Percentiles rank a stretch among this genome's conserved stretches.
phyloP scores from a whole-genome alignment of 2,797 vertebrate species.

The Varecia variegata region DNA sequence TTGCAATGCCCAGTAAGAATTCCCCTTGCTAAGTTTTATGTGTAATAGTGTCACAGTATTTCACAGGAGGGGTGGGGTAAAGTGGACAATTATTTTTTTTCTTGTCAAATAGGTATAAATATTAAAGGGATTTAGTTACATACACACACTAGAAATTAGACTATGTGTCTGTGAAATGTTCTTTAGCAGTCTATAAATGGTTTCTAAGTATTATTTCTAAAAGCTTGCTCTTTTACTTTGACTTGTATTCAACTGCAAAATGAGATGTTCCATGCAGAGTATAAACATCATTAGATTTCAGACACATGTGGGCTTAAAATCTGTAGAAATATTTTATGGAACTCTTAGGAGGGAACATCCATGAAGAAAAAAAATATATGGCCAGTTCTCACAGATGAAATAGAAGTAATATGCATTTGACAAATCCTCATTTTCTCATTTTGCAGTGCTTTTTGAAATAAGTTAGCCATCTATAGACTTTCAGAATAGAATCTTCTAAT shows the following conservation, averaged over 20 bases:
- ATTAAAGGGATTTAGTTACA: constrained; percentile 66
- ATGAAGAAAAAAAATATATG: neutral
- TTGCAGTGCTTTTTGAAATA: neutral
- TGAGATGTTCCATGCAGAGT: neutral
- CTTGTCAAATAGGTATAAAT: constrained; percentile 53
- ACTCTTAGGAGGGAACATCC: constrained; percentile 18
- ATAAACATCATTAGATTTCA: constrained; percentile 54
- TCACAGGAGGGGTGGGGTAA: constrained; percentile 7
- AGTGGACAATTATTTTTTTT: constrained; percentile 42
- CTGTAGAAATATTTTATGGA: constrained; percentile 34
- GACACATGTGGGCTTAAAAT: neutral
- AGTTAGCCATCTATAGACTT: constrained; percentile 19
- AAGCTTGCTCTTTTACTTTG: constrained; percentile 46
- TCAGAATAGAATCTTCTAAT: constrained; percentile 18
- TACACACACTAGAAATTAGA: constrained; percentile 10
- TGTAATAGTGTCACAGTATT: neutral
- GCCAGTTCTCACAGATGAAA: neutral
- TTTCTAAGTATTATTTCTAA: constrained; percentile 57
- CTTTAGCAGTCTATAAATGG: constrained; percentile 57
- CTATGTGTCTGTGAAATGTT: constrained; percentile 56
- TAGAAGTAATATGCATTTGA: neutral
- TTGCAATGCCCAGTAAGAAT: constrained; percentile 19
- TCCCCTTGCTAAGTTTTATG: neutral
- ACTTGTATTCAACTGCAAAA: constrained; percentile 49
- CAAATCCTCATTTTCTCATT: constrained; percentile 16